Base-by-base conservation (phyloP, 1,140 invertebrate genomes). In the Daktulosphaira vitifoliae region DNA sequence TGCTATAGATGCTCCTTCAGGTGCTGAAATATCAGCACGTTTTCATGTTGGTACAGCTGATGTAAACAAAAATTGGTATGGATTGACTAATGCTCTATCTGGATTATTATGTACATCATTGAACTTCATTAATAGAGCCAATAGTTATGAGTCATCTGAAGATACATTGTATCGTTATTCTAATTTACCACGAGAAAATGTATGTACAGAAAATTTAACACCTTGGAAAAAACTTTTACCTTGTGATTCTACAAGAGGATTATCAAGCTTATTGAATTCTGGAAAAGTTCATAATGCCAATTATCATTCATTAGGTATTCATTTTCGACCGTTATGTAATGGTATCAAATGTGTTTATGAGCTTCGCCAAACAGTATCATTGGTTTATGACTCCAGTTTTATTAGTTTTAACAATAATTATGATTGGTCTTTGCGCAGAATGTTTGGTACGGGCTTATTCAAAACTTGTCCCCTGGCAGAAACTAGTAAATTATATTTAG, bases 161-260 rank as follows among this genome's bases (percentile, higher is more conserved):
- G 70, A 80, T 79, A 68, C 80, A 79, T 66, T 78, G 78, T 74
- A 90, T 42, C 79, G 89, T 68, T 97, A 97, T 79, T 84, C 93
- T 1, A 85, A 88, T 42, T 75, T 99, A 65, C 92, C 96, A 0
- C 80, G 89, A 67, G 96, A 99, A 82, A 90, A 94, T 71, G 91
- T 97, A 8, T 99, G 96, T 73, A 98, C 96, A 18, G 95, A 98
- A 80, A 99, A 99, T 80, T 79, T 99, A 69, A 98, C 96, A 29
- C 96, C 96, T 3, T 98, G 94, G 86, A 96, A 95, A 72, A 98
- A 98, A 76, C 77, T 98, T 1, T 73, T 98, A 33, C 96, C 96
- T 2, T 98, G 96, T 78, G 84, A 89, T 73, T 86, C 87, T 42
- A 87, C 84, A 81, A 80, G 76, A 75, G 94, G 95, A 22, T 78